phyloP scores from a whole-genome alignment of 2,888 invertebrate genomes.

The Dryocosmus kuriphilus region DNA sequence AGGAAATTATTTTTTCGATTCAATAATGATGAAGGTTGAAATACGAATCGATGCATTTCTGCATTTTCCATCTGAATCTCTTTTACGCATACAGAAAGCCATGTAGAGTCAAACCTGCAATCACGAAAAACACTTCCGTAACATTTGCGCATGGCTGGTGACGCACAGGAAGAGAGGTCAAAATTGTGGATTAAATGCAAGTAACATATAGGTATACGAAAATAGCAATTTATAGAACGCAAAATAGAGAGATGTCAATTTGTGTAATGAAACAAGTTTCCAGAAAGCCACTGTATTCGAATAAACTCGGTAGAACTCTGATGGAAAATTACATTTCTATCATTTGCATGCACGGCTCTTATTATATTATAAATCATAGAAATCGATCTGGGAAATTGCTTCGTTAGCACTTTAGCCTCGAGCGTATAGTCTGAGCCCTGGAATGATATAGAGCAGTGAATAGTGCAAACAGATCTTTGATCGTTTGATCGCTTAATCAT shows the following conservation, averaged over 20 bases:
- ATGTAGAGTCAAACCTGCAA: constrained; percentile 4
- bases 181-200: not conserved
- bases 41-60: constrained; percentile 24
- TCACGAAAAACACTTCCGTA: constrained; percentile 25
- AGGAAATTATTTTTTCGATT: constrained; percentile 8
- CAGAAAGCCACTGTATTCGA: not conserved
- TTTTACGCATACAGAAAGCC: not conserved
- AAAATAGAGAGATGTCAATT: not conserved
- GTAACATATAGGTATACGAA: not conserved
- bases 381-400: constrained; percentile 23
- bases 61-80: not conserved
- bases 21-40: not conserved
- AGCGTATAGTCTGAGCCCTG: not conserved
- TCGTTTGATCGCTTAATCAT: constrained; percentile 7
- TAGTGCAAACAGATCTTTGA: constrained; percentile 14
- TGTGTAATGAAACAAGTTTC: not conserved
- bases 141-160: constrained; percentile 1
- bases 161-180: not conserved
- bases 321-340: not conserved
- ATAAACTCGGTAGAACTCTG: not conserved
- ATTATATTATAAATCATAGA: constrained; percentile 18
- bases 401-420: constrained; percentile 8
- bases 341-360: not conserved
- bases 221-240: not conserved
- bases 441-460: constrained; percentile 1